Percentiles rank a stretch among this genome's conserved stretches.
Evolutionary conservation across 1,140 invertebrate genomes (phyloP).

Genomic region (Procambarus clarkii): DNA sequence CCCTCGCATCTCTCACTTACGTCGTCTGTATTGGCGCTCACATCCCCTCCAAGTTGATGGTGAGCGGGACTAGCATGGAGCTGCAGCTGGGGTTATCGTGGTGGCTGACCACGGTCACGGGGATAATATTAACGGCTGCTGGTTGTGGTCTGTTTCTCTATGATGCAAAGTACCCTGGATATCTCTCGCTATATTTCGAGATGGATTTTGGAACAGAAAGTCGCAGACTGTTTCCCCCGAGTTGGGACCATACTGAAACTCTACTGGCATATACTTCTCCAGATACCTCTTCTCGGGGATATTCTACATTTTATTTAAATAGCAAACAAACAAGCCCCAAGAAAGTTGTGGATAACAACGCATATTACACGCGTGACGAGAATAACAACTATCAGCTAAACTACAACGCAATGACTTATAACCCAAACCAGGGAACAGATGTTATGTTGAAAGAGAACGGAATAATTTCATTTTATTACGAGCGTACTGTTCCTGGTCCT

Average conservation of each 20-base stretch:
- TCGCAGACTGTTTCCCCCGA: neutral
- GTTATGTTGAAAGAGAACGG: too few species aligned
- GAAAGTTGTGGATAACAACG: too few species aligned
- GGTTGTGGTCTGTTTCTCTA: slow-evolving; percentile 27
- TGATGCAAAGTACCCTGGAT: slow-evolving; percentile 9
- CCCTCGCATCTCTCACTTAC: neutral
- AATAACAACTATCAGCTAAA: too few species aligned
- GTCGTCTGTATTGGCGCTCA: neutral
- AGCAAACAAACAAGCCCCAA: too few species aligned
- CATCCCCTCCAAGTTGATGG: neutral
- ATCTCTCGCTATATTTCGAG: slow-evolving; percentile 27
- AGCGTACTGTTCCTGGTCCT: too few species aligned
- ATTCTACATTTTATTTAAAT: too few species aligned
- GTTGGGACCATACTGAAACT: neutral
- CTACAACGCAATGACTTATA: too few species aligned
- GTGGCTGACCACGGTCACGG: slow-evolving; percentile 17
- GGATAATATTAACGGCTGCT: neutral
- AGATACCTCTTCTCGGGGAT: neutral
- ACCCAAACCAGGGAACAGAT: too few species aligned
- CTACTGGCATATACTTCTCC: neutral
- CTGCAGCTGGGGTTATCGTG: slow-evolving; percentile 24
- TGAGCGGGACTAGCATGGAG: slow-evolving; percentile 2
- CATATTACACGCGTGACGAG: too few species aligned
- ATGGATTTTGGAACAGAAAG: slow-evolving; percentile 1
- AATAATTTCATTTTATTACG: too few species aligned